phyloP scores from a whole-genome alignment of 2,113 vertebrate genomes.

The Collichthys lucidus region DNA sequence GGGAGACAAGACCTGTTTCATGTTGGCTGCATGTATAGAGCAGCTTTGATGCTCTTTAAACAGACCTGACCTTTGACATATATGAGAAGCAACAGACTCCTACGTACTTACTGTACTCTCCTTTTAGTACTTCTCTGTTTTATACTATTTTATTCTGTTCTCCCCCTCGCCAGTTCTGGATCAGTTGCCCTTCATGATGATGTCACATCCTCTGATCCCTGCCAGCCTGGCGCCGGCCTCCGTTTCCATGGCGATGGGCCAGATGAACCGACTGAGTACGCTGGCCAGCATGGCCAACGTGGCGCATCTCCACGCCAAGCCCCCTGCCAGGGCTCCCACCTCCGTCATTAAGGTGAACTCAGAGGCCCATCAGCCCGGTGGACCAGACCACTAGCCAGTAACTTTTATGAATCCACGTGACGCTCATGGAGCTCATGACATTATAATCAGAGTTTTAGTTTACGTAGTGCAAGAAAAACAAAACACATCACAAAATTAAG shows the following conservation, averaged over 20 bases:
- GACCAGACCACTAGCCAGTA: slow-evolving; percentile 31
- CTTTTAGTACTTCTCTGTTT: not conserved
- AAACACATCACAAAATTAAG: not conserved
- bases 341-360: slow-evolving; percentile 97
- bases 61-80: slow-evolving; percentile 21
- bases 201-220: slow-evolving; percentile 98
- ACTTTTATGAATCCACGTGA: not conserved
- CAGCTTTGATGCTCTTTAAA: slow-evolving; percentile 14
- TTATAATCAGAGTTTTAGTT: not conserved
- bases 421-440: not conserved
- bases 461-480: not conserved
- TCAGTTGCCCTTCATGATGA: slow-evolving; percentile 99
- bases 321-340: slow-evolving; percentile 90
- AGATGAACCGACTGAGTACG: slow-evolving; percentile 98
- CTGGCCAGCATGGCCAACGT: slow-evolving; percentile 96
- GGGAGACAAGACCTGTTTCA: not conserved
- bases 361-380: slow-evolving; percentile 27
- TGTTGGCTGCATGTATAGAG: not conserved
- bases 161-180: slow-evolving; percentile 90
- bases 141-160: slow-evolving; percentile 27
- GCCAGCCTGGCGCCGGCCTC: slow-evolving; percentile 98
- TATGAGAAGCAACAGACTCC: not conserved
- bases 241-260: slow-evolving; percentile 99
- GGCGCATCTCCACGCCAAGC: slow-evolving; percentile 91
- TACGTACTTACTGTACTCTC: slow-evolving; percentile 14